These are phyloP conservation scores for Beaufortia kweichowensis DNA, from an alignment of 2,113 vertebrate species.

Conservation along the genomic window DNA sequence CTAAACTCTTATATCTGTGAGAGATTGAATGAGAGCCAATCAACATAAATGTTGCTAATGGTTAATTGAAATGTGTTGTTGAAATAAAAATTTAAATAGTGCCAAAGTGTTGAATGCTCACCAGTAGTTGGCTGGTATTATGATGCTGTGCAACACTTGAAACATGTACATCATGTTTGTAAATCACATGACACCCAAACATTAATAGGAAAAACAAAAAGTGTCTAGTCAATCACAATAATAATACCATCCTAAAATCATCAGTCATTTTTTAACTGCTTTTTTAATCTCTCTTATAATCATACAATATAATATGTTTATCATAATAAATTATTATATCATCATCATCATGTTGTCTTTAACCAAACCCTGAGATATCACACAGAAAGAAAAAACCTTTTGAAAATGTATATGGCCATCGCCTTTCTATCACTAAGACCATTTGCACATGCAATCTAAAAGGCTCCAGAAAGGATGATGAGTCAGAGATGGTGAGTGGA, in stretches of 20 bases:
- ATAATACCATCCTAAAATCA: too few relatives aligned
- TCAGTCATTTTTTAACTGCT: too few relatives aligned
- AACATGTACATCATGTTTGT: too few relatives aligned
- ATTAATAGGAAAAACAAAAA: too few relatives aligned
- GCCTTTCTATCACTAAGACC: neutral
- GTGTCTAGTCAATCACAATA: too few relatives aligned
- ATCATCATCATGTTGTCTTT: neutral
- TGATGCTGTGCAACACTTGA: too few relatives aligned
- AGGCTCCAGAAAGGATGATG: neutral
- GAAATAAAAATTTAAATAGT: neutral
- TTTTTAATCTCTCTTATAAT: too few relatives aligned
- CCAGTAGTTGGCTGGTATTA: neutral
- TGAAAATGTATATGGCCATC: too few relatives aligned
- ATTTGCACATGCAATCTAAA: neutral
- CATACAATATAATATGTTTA: too few relatives aligned
- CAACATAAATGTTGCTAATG: conserved; percentile 3
- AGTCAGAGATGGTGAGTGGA: conserved; percentile 21
- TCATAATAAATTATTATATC: neutral
- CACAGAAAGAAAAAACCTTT: too few relatives aligned
- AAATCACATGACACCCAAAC: too few relatives aligned
- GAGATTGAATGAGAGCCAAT: neutral
- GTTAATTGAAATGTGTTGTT: conserved; percentile 4
- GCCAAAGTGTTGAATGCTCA: conserved; percentile 2
- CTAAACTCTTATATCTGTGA: neutral
- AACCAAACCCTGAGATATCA: conserved; percentile 7